Percentiles rank a stretch among this genome's conserved stretches.
Evolutionary conservation across 2,113 vertebrate genomes (phyloP).

Genomic region (Polyodon spathula): DNA sequence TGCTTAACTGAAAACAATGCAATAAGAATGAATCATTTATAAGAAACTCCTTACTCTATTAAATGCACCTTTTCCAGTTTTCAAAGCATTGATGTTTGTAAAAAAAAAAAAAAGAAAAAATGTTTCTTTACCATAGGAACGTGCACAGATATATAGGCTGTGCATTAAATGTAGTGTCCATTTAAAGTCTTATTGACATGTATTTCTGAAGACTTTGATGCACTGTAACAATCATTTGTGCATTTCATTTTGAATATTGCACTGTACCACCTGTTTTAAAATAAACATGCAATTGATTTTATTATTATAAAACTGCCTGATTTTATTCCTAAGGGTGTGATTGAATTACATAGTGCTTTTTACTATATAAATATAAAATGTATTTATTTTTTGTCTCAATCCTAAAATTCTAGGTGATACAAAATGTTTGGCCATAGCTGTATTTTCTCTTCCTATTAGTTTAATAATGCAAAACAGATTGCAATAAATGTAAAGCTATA

Average conservation of each 20-base stretch:
- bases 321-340: constrained; percentile 11
- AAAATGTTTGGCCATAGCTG: too few relatives aligned
- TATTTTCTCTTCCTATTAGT: constrained; percentile 10
- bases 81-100: constrained; percentile 1
- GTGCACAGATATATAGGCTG: too few relatives aligned
- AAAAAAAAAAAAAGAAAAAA: background rate
- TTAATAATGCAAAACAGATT: constrained; percentile 6
- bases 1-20: constrained; percentile 19
- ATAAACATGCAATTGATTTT: constrained; percentile 13
- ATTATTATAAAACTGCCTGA: too few relatives aligned
- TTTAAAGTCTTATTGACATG: background rate
- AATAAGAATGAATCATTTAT: constrained; percentile 17
- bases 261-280: constrained; percentile 8
- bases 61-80: constrained; percentile 15
- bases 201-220: constrained; percentile 2
- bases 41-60: constrained; percentile 8
- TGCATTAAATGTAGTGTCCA: too few relatives aligned
- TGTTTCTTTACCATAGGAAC: too few relatives aligned
- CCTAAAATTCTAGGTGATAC: too few relatives aligned
- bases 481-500: too few relatives aligned
- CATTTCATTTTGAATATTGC: constrained; percentile 5
- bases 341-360: too few relatives aligned
- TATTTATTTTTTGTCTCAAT: too few relatives aligned
- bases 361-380: too few relatives aligned
- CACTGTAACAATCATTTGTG: background rate